A percentile compares a stretch with the other conserved stretches of the same genome.
Conservation (phyloP, 1,140 invertebrate species). For the Hydropsyche tenuis region DNA sequence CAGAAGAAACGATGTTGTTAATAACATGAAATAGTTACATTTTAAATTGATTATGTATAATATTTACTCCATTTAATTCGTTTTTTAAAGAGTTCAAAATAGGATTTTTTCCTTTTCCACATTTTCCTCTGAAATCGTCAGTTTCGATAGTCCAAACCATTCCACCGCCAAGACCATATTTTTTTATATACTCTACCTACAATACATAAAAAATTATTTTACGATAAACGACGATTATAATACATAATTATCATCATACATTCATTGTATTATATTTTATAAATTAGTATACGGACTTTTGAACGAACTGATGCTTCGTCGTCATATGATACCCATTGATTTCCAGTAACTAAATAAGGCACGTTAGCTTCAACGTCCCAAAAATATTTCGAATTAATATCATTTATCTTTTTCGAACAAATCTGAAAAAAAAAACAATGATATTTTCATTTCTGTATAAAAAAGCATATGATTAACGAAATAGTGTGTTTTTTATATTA, state of each 20-base stretch:
- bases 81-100: background rate
- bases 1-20: too few relatives aligned
- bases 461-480: background rate
- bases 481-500: slow-evolving; percentile 45
- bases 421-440: slow-evolving; percentile 22
- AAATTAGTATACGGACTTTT: too few relatives aligned
- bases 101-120: slow-evolving; percentile 57
- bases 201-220: slow-evolving; percentile 31
- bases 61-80: background rate
- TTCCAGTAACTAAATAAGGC: slow-evolving; percentile 54
- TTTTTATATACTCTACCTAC: slow-evolving; percentile 61
- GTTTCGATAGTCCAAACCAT: slow-evolving; percentile 72
- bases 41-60: too few relatives aligned
- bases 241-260: too few relatives aligned
- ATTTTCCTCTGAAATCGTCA: slow-evolving; percentile 64
- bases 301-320: background rate
- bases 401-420: slow-evolving; percentile 25
- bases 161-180: slow-evolving; percentile 62
- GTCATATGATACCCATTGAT: slow-evolving; percentile 55
- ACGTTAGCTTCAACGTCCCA: slow-evolving; percentile 50
- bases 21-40: too few relatives aligned
- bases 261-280: too few relatives aligned
- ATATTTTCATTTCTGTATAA: background rate
- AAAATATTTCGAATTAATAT: background rate
- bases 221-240: background rate